Conservation (phyloP, 2,888 invertebrate species). For the Meiosimyza platycephala region DNA sequence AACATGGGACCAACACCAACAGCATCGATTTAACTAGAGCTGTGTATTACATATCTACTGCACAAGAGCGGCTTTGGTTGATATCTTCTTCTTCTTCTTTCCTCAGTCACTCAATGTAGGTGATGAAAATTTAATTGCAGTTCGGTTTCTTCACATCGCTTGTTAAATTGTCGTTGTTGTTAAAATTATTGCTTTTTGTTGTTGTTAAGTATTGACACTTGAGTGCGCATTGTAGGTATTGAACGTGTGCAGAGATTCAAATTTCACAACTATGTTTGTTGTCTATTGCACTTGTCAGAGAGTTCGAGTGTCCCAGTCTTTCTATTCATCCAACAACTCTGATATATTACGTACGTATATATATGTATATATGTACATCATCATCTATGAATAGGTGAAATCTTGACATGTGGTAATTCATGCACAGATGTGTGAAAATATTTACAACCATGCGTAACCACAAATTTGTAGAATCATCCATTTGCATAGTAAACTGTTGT, state of each 20-base stretch:
- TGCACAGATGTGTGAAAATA: not conserved
- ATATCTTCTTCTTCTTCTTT: constrained; percentile 5
- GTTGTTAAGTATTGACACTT: not conserved
- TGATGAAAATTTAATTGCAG: constrained; percentile 25
- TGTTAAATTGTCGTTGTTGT: constrained; percentile 6
- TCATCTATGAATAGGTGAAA: not conserved
- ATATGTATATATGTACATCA: too few relatives aligned
- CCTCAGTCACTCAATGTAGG: not conserved
- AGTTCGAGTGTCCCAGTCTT: too few relatives aligned
- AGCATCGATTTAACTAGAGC: too few relatives aligned
- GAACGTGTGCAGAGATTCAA: constrained; percentile 23
- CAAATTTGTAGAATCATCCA: not conserved
- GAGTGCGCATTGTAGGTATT: constrained; percentile 15
- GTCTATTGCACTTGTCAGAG: not conserved
- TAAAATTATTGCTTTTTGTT: too few relatives aligned
- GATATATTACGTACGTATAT: too few relatives aligned
- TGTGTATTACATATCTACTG: too few relatives aligned
- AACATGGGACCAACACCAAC: too few relatives aligned
- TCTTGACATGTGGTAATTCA: constrained; percentile 20
- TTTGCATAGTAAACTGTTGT: not conserved
- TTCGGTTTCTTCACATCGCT: constrained; percentile 7
- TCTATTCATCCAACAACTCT: too few relatives aligned
- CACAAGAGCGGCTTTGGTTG: not conserved
- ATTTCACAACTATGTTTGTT: constrained; percentile 1
- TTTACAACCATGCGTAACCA: not conserved